These are phyloP conservation scores for Tillus elongatus DNA, from an alignment of 2,888 invertebrate species.

Conservation along the genomic window DNA sequence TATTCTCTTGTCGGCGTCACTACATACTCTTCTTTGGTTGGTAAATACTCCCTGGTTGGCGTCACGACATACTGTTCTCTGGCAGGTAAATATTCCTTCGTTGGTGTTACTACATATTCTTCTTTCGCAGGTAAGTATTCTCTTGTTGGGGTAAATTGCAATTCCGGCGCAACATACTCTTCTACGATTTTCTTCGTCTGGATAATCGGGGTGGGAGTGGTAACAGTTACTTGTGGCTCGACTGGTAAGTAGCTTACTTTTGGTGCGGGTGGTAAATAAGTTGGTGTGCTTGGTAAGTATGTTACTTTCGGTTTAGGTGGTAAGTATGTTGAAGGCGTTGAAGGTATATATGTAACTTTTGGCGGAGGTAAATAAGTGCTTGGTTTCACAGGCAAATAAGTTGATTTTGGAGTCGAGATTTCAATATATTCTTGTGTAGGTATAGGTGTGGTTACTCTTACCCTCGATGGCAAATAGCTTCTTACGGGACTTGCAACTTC, in stretches of 20 bases:
- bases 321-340: neutral
- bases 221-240: neutral
- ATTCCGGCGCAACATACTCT: conserved; percentile 12
- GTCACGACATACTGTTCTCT: too few relatives aligned
- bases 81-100: conserved; percentile 28
- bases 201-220: too few relatives aligned
- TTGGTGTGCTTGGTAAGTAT: neutral
- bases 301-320: conserved; percentile 3
- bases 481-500: conserved; percentile 10
- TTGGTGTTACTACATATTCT: conserved; percentile 22
- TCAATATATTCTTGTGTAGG: conserved; percentile 14
- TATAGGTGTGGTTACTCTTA: conserved; percentile 7
- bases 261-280: conserved; percentile 7
- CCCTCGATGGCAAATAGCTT: neutral
- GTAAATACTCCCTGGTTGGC: conserved; percentile 19
- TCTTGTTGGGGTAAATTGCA: conserved; percentile 6
- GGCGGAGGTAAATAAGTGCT: conserved; percentile 1
- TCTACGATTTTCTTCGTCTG: conserved; percentile 10
- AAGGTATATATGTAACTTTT: neutral
- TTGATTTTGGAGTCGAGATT: neutral
- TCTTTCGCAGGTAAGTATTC: conserved; percentile 17
- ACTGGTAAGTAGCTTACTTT: neutral
- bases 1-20: conserved; percentile 14
- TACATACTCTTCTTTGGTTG: conserved; percentile 14
- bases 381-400: neutral